These are phyloP conservation scores for Daphoenositta chrysoptera DNA, from an alignment of 2,113 vertebrate species.

Conservation along the genomic window DNA sequence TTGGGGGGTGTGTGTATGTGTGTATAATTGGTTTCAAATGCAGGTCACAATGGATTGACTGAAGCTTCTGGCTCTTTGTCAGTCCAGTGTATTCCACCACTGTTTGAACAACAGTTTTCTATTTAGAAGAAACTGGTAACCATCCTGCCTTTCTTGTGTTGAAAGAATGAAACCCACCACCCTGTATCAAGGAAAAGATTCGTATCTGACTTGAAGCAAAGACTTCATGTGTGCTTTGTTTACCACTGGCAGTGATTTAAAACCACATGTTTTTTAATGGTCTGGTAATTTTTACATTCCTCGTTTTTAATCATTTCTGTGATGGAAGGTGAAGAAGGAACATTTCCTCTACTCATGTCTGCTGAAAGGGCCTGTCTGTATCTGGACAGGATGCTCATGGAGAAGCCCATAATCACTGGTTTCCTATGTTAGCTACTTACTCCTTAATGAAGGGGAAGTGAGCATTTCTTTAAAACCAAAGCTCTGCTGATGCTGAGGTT, in stretches of 20 bases:
- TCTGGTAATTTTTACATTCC: neutral
- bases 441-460: neutral
- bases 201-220: neutral
- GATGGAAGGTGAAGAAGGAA: neutral
- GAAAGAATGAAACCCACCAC: conserved; percentile 27
- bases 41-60: conserved; percentile 1
- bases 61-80: conserved; percentile 26
- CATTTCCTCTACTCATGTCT: neutral
- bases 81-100: neutral
- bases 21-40: conserved; percentile 68
- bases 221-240: conserved; percentile 1
- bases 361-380: neutral
- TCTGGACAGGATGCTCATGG: neutral
- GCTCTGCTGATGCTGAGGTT: neutral
- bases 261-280: neutral
- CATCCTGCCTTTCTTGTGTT: neutral
- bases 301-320: neutral
- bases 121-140: conserved; percentile 18
- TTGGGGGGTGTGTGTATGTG: conserved; percentile 10
- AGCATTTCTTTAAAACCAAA: neutral
- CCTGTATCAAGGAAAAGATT: neutral
- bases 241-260: neutral
- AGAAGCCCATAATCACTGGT: neutral
- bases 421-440: neutral
- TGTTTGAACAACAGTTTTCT: conserved; percentile 48